These are phyloP conservation scores for Drosophila prostipennis DNA, from an alignment of 2,888 invertebrate genomes.

Conservation along the genomic window DNA sequence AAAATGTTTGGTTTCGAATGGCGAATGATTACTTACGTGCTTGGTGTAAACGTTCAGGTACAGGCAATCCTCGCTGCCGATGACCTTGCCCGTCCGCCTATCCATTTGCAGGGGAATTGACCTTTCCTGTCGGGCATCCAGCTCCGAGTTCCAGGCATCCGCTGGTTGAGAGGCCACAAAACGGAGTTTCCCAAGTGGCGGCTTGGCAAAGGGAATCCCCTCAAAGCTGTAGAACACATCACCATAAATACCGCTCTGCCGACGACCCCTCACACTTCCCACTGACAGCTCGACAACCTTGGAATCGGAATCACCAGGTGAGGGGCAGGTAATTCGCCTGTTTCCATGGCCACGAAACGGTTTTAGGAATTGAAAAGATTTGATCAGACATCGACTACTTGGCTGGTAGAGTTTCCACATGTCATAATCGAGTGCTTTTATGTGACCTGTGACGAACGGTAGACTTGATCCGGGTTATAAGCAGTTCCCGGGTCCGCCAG, in stretches of 20 bases:
- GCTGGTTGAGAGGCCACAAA: constrained; percentile 80
- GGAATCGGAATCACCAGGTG: constrained; percentile 16
- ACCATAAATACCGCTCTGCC: constrained; percentile 62
- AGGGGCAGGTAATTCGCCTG: neutral
- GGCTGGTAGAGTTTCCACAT: constrained; percentile 38
- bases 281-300: constrained; percentile 55
- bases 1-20: too few species aligned
- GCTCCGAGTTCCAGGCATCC: constrained; percentile 81
- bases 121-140: constrained; percentile 57
- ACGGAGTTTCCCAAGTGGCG: constrained; percentile 70
- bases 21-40: constrained; percentile 44
- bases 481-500: neutral
- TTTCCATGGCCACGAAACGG: neutral
- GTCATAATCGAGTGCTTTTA: constrained; percentile 14
- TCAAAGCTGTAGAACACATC: constrained; percentile 71
- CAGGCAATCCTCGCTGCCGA: constrained; percentile 79
- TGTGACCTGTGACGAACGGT: constrained; percentile 5
- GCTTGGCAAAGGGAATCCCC: constrained; percentile 78
- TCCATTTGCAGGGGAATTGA: constrained; percentile 63
- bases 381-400: constrained; percentile 13
- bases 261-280: constrained; percentile 72
- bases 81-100: constrained; percentile 39
- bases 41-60: constrained; percentile 77
- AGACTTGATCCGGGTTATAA: constrained; percentile 10
- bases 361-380: constrained; percentile 11